These are phyloP conservation scores for Cryptoprocta ferox DNA, from an alignment of 2,797 vertebrate genomes.

Conservation along the genomic window DNA sequence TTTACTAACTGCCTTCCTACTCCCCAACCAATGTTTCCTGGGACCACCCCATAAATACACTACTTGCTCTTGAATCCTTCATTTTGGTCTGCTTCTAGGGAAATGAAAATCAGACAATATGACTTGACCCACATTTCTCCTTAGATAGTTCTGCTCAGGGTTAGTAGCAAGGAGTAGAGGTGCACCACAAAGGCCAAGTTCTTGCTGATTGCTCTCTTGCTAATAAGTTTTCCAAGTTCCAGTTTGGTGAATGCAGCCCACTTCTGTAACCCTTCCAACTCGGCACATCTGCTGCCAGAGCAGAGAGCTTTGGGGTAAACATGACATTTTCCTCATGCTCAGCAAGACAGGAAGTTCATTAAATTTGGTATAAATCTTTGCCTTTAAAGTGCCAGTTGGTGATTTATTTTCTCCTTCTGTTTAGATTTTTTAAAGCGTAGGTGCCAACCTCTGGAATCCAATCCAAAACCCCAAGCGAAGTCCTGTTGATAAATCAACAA, in stretches of 20 bases:
- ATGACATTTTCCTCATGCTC: constrained; percentile 81
- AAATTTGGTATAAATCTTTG: constrained; percentile 87
- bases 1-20: background rate
- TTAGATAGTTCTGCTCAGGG: background rate
- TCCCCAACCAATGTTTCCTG: background rate
- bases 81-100: background rate
- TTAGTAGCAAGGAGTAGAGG: background rate
- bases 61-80: background rate
- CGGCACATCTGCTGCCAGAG: constrained; percentile 48
- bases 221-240: constrained; percentile 64
- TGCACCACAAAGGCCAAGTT: background rate
- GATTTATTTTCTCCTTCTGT: constrained; percentile 86
- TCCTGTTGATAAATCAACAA: constrained; percentile 85
- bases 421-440: constrained; percentile 79
- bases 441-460: constrained; percentile 84
- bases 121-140: background rate
- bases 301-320: constrained; percentile 42
- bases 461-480: constrained; percentile 81
- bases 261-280: constrained; percentile 74
- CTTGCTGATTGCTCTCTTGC: background rate
- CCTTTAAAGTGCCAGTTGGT: constrained; percentile 83
- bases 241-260: constrained; percentile 44
- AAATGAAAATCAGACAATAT: background rate
- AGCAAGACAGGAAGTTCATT: constrained; percentile 85
- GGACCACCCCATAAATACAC: background rate